A percentile compares a stretch with the other conserved stretches of the same genome.
Evolutionary conservation across 2,113 vertebrate genomes (phyloP).

Genomic region (Mungos mungo): DNA sequence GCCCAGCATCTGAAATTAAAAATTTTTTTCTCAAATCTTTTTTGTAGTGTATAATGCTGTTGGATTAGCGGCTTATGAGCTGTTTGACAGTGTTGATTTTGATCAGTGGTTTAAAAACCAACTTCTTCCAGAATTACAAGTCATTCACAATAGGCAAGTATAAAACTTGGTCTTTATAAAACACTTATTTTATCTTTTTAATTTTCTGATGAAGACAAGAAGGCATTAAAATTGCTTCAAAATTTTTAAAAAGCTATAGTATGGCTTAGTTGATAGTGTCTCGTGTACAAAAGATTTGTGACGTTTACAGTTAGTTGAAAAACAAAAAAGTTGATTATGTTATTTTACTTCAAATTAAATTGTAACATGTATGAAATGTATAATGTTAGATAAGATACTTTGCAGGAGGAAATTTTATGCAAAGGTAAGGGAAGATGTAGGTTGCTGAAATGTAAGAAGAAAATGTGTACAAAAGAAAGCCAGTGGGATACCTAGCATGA

Average conservation of each 20-base stretch:
- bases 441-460: not conserved
- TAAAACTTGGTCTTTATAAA: conserved; percentile 39
- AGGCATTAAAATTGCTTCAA: not conserved
- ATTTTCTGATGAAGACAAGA: conserved; percentile 30
- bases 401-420: not conserved
- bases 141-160: conserved; percentile 94
- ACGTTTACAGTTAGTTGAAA: not conserved
- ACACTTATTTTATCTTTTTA: not conserved
- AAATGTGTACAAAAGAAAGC: not conserved
- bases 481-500: not conserved
- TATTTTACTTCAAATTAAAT: conserved; percentile 30
- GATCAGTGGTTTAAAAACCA: conserved; percentile 99
- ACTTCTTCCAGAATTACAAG: conserved; percentile 94
- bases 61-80: conserved; percentile 96
- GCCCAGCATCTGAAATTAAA: conserved; percentile 32
- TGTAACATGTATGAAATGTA: not conserved
- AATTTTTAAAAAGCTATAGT: not conserved
- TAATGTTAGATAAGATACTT: not conserved
- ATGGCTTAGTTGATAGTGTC: not conserved
- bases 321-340: conserved; percentile 17
- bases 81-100: conserved; percentile 99
- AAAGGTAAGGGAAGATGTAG: not conserved
- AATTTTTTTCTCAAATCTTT: conserved; percentile 53
- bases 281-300: not conserved
- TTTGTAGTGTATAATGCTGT: conserved; percentile 95